Evolutionary conservation across 1,140 invertebrate species (phyloP).

Genomic region (Drosophila biarmipes): DNA sequence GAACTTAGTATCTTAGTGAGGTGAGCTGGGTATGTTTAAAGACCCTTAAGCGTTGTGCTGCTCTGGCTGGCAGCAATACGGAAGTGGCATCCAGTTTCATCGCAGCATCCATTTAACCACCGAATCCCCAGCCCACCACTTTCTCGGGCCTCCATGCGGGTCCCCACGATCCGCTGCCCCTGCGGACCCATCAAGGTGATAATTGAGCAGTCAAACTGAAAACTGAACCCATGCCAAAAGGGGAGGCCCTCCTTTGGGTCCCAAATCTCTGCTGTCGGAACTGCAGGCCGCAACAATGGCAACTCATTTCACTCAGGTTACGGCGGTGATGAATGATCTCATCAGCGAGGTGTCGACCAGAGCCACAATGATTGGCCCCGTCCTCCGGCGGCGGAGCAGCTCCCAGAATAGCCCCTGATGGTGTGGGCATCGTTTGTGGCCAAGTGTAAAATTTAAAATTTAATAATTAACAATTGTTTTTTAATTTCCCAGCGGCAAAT

Average conservation of each 20-base stretch:
- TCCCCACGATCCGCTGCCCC: constrained; percentile 7
- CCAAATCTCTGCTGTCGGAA: constrained; percentile 1
- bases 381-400: constrained; percentile 19
- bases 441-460: constrained; percentile 81
- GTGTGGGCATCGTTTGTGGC: constrained; percentile 64
- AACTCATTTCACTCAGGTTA: constrained; percentile 79
- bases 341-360: constrained; percentile 79
- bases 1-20: no score
- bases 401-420: constrained; percentile 33
- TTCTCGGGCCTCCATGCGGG: constrained; percentile 22
- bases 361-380: constrained; percentile 65
- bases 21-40: not conserved
- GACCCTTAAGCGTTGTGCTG: not conserved
- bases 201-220: constrained; percentile 76
- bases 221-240: constrained; percentile 43
- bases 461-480: constrained; percentile 83
- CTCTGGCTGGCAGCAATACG: not conserved
- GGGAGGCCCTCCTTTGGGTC: constrained; percentile 34
- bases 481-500: constrained; percentile 70
- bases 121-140: constrained; percentile 3
- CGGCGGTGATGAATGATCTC: constrained; percentile 83
- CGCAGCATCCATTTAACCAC: constrained; percentile 4
- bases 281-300: constrained; percentile 68
- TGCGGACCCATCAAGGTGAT: constrained; percentile 43
- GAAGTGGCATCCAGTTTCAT: constrained; percentile 5